Evolutionary conservation across 2,888 invertebrate species (phyloP).

Genomic region (Cosmorhoe ocellata): DNA sequence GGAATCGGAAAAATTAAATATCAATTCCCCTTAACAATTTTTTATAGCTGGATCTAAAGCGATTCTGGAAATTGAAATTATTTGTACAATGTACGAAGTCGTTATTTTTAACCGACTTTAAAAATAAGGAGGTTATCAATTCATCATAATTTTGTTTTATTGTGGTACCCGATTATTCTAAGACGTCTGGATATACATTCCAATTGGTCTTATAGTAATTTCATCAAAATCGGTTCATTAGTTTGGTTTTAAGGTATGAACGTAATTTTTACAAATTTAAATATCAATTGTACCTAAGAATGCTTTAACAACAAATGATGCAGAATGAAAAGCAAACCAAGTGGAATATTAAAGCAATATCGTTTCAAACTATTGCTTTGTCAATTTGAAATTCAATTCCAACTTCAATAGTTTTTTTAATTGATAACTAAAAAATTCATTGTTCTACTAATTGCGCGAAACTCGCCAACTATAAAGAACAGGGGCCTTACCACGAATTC

Average conservation of each 20-base stretch:
- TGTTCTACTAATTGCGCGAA: constrained; percentile 19
- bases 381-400: constrained; percentile 17
- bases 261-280: neutral
- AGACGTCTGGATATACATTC: too few species aligned
- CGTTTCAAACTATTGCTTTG: neutral
- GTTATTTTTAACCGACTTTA: too few species aligned
- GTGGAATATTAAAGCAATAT: neutral
- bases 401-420: constrained; percentile 11
- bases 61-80: neutral
- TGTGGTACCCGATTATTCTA: too few species aligned
- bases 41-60: neutral
- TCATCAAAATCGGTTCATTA: too few species aligned
- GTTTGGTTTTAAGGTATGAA: too few species aligned
- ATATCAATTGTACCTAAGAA: neutral
- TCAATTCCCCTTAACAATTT: neutral
- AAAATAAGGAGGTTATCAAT: too few species aligned
- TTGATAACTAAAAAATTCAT: constrained; percentile 17
- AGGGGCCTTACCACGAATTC: too few species aligned
- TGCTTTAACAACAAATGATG: neutral
- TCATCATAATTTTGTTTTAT: too few species aligned
- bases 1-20: constrained; percentile 11
- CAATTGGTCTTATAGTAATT: too few species aligned
- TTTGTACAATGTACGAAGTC: neutral
- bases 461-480: too few species aligned
- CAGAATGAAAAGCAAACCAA: neutral